phyloP scores from a whole-genome alignment of 2,888 invertebrate genomes.

The Drosophila trichaetosa region DNA sequence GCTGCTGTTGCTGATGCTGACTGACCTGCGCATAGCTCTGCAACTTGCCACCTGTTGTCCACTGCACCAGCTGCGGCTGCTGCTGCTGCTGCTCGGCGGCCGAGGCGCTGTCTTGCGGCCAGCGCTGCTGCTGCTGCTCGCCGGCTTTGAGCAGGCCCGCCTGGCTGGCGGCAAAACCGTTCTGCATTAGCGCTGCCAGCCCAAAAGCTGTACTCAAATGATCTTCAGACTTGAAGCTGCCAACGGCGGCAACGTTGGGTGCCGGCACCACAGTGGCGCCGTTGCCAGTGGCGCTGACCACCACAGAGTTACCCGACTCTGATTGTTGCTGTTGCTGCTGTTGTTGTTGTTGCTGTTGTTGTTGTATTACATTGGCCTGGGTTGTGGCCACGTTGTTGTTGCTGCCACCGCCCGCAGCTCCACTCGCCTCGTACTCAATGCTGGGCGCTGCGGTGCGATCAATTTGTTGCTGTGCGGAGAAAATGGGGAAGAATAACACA shows the following conservation, averaged over 20 bases:
- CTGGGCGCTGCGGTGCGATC: conserved; percentile 85
- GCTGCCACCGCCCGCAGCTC: conserved; percentile 64
- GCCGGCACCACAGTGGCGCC: conserved; percentile 69
- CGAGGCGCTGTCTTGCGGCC: conserved; percentile 66
- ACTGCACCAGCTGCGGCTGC: conserved; percentile 82
- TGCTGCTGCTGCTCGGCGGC: conserved; percentile 48
- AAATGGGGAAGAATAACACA: neutral
- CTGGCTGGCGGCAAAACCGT: conserved; percentile 85
- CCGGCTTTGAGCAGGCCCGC: conserved; percentile 72
- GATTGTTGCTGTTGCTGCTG: conserved; percentile 64
- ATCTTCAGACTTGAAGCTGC: conserved; percentile 88
- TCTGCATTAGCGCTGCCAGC: conserved; percentile 90
- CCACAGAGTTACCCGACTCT: conserved; percentile 72
- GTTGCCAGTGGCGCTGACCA: conserved; percentile 76
- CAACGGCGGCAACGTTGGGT: conserved; percentile 69
- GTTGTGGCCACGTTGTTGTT: conserved; percentile 68
- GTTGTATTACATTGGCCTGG: conserved; percentile 74
- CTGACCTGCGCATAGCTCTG: conserved; percentile 87
- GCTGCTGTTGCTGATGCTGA: conserved; percentile 77
- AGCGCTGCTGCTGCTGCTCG: conserved; percentile 79
- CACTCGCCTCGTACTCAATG: conserved; percentile 84
- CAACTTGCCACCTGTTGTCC: conserved; percentile 90
- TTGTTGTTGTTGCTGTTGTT: conserved; percentile 67
- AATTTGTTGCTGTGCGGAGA: conserved; percentile 77
- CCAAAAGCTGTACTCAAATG: conserved; percentile 90